Evolutionary conservation across 1,140 invertebrate species (phyloP), one percentile per base, ranked within the genome.

Genomic region (Eueides isabella): DNA sequence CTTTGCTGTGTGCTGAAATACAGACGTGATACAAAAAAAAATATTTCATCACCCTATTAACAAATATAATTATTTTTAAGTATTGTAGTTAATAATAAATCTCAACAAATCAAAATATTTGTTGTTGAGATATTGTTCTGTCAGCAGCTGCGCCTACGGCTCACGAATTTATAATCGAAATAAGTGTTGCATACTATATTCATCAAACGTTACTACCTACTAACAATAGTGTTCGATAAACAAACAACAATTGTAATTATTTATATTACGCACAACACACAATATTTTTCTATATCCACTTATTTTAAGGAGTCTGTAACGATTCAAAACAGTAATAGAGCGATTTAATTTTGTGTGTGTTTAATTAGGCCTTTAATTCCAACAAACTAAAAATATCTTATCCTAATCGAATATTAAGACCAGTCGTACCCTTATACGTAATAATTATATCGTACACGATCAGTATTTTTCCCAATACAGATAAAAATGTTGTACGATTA

Each of bases 41-140:
- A n/a, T 6, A 19, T n/a, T 44, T 7, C 41, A 5, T 11, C 48
- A 55, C 48, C 11, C 48, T 55, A 55, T 55, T 55, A 55, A 11
- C 48, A 55, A 23, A 55, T 55, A 55, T 55, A 23, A 55, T 55
- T 55, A 55, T 55, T 55, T 55, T 55, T 55, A 55, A 55, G 11
- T 55, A 55, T 55, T 55, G 23, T 12, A 55, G 3, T 26, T 2
- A 23, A 55, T 55, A 55, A 55, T 55, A 12, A 23, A 12, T 55
- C 23, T 55, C 48, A 55, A 55, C 23, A 55, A 55, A 55, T 55
- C 48, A 26, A 26, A 55, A 55, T 55, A 23, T 9, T 55, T 19
- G 48, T 55, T 23, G 26, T 55, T 55, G 48, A 55, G 48, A 26
- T 55, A 55, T 55, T 55, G 48, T 55, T 26, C 23, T 55, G 9